Conservation (phyloP, 2,113 vertebrate genomes). For the Sclerurus mexicanus region DNA sequence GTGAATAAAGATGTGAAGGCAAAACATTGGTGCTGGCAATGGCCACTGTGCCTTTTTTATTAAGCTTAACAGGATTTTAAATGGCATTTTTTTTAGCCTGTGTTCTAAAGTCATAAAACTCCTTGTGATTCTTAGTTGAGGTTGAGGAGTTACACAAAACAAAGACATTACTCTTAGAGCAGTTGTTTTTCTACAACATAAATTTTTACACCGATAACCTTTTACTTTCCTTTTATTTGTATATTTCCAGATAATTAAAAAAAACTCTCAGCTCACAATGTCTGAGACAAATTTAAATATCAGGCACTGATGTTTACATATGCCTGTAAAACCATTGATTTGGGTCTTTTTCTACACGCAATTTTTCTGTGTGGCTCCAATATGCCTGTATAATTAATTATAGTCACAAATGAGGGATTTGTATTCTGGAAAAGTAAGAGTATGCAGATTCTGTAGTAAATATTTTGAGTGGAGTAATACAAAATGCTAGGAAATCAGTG, state of each 20-base stretch:
- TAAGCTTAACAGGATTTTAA: conserved; percentile 7
- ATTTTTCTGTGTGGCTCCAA: neutral
- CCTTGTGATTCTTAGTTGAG: conserved; percentile 21
- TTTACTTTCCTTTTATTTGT: neutral
- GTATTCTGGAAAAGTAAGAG: neutral
- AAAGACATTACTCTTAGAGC: neutral
- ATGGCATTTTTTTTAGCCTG: neutral
- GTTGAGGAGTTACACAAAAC: neutral
- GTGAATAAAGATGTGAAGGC: neutral
- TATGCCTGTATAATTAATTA: neutral
- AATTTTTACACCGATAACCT: neutral
- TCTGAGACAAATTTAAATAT: neutral
- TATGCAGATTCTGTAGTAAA: neutral
- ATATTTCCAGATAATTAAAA: neutral
- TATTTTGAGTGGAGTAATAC: neutral
- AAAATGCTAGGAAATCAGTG: neutral
- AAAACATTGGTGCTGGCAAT: neutral
- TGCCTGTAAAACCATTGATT: neutral
- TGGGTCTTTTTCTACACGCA: neutral
- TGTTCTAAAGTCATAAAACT: conserved; percentile 23
- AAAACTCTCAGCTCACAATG: neutral
- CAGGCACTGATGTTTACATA: neutral
- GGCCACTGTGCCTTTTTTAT: neutral
- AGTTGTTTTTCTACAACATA: neutral
- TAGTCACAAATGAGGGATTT: neutral